Evolutionary conservation across 2,888 invertebrate genomes (phyloP).

Genomic region (Hermaeophaga mercurialis): DNA sequence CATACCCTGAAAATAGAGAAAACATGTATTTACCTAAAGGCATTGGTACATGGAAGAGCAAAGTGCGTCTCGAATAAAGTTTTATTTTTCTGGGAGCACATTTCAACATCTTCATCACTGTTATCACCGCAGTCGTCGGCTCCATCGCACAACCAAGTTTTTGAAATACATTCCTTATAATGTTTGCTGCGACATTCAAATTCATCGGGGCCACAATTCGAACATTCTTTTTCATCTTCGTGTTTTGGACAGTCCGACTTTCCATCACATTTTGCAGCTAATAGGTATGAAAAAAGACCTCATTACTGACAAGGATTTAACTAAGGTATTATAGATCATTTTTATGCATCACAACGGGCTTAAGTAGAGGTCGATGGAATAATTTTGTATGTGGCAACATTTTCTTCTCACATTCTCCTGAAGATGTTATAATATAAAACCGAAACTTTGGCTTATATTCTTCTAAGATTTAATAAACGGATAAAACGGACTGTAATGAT

Average conservation of each 20-base stretch:
- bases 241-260: slow-evolving; percentile 71
- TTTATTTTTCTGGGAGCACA: slow-evolving; percentile 33
- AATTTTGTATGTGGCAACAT: too few species aligned
- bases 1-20: background rate
- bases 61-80: slow-evolving; percentile 1
- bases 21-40: slow-evolving; percentile 52
- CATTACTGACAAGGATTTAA: too few species aligned
- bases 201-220: slow-evolving; percentile 58
- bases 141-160: slow-evolving; percentile 65
- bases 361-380: too few species aligned
- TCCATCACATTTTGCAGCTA: slow-evolving; percentile 60
- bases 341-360: too few species aligned
- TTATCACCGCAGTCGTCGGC: slow-evolving; percentile 72
- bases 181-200: slow-evolving; percentile 64
- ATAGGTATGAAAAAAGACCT: slow-evolving; percentile 36
- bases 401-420: too few species aligned
- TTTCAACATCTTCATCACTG: slow-evolving; percentile 65
- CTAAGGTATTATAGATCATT: too few species aligned
- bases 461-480: too few species aligned
- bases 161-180: slow-evolving; percentile 61
- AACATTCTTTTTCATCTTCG: slow-evolving; percentile 68
- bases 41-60: slow-evolving; percentile 53
- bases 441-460: too few species aligned
- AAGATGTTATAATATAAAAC: too few species aligned
- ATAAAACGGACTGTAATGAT: too few species aligned